Base-by-base conservation (phyloP, 2,113 vertebrate species). In the Podarcis muralis region DNA sequence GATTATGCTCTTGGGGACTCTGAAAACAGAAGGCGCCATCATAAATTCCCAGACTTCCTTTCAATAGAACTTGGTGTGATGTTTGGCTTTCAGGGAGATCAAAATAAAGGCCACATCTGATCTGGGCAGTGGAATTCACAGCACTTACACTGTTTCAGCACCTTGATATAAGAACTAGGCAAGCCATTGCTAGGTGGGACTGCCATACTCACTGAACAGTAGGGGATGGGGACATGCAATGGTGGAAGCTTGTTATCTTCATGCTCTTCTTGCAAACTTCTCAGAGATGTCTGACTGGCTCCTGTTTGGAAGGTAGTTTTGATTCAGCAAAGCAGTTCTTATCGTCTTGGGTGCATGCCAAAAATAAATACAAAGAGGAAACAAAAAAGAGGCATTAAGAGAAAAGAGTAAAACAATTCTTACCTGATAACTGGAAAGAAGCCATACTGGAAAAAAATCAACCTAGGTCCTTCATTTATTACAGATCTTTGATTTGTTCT, bases 41-140 rank as follows among this genome's bases (percentile, higher is more conserved):
- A 85, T 85, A 75, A 85, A 85, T 85, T 62, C 71, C 68, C 83
- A 84, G 83, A 84, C 83, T 53, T 84, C 72, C 40, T 68, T 84
- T 75, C n/a, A 85, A 59, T 74, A 85, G 53, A 85, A 59, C 53
- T 59, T 59, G 27, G 37, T 85, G 53, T 48, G 59, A 85, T 37
- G 48, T 59, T 62, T 85, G 48, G 48, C 48, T 85, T 12, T 35
- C 30, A 25, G 25, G 22, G 83, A 74, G 69, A 85, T 15, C 53
- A 85, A 75, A 74, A 75, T 85, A 85, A 37, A 35, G 53, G 32
- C n/a, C 22, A 27, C 12, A 75, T 75, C 71, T 12, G 16, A 48
- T 35, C 68, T 84, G n/a, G 35, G 20, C 12, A 32, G 27, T 81
- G 57, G n/a, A 5, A 59, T 22, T 65, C 32, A 20, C 53, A 5